Conservation (phyloP, 2,797 vertebrate genomes). For the Alcedo atthis region DNA sequence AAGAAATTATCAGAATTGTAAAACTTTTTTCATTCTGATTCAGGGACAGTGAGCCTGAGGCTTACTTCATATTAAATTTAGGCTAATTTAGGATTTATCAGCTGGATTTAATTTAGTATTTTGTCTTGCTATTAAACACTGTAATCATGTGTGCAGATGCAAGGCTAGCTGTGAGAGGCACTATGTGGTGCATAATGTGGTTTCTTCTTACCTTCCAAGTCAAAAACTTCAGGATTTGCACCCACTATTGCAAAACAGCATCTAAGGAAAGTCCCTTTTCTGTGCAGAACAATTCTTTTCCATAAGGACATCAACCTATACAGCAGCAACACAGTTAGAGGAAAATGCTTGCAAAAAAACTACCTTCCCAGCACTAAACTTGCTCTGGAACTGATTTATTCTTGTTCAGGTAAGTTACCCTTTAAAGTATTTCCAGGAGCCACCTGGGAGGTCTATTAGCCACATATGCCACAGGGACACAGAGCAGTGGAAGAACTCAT, state of each 20-base stretch:
- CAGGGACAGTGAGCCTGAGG: background rate
- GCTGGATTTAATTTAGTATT: background rate
- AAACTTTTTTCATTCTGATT: background rate
- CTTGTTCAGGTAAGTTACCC: background rate
- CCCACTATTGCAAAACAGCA: background rate
- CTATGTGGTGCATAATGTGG: background rate
- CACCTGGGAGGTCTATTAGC: background rate
- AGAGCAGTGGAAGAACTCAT: background rate
- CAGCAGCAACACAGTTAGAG: background rate
- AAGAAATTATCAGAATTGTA: background rate
- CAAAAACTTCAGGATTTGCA: background rate
- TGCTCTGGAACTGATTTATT: background rate
- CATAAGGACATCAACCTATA: background rate
- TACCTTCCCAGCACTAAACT: background rate
- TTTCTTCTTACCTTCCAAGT: background rate
- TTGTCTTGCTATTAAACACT: background rate
- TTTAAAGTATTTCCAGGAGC: background rate
- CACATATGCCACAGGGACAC: background rate
- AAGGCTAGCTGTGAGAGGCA: background rate
- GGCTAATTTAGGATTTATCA: background rate
- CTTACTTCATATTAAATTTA: background rate
- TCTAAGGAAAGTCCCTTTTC: background rate
- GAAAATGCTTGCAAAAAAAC: background rate
- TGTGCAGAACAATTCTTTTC: background rate
- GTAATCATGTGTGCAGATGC: background rate